Base-by-base conservation (phyloP, 2,888 invertebrate species). In the Sarcophaga subvicina region DNA sequence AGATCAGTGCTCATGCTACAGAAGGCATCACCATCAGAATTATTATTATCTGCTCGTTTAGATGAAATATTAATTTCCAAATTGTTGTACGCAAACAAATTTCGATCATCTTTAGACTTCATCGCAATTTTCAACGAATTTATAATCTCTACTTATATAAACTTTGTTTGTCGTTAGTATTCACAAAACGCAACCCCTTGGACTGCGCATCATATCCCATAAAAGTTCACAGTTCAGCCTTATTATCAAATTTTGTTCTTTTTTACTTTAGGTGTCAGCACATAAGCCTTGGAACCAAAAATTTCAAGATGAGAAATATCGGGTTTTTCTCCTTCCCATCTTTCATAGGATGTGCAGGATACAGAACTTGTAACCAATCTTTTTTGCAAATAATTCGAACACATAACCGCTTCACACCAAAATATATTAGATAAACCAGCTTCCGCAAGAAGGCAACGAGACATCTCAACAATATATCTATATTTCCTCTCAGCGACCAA, bases 401-500 rank as follows among this genome's bases (percentile, higher is more conserved):
- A 87, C 14, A 69, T 72, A 64, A 88, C 59, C 6, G 88, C 85
- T 72, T 86, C 85, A 14, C 77, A 82, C 80, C 85, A 88, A 63
- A 77, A 88, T 14, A 27, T 45, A 45, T 83, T 90, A 89, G 63
- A 88, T 20, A 90, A 69, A 22, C 78, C 80, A 20, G 90, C 88
- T 67, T 90, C 90, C 4, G 88, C 79, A 11, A 91, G 76, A 88
- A 91, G 89, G 85, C 90, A 89, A 14, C 90, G 81, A 62, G 89
- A 89, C 87, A 87, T 87, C 73, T 89, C 89, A 10, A 88, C 78
- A 27, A 89, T 73, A 17, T 88, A 88, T 5, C 90, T 37, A 62
- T 89, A 89, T 45, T 88, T 87, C 45, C 90, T 64, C 71, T 91
- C 91, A 11, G 89, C 89, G 5, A 88, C 27, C 75, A 75, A 75